phyloP scores from a whole-genome alignment of 2,113 vertebrate species.

The Zootoca vivipara region DNA sequence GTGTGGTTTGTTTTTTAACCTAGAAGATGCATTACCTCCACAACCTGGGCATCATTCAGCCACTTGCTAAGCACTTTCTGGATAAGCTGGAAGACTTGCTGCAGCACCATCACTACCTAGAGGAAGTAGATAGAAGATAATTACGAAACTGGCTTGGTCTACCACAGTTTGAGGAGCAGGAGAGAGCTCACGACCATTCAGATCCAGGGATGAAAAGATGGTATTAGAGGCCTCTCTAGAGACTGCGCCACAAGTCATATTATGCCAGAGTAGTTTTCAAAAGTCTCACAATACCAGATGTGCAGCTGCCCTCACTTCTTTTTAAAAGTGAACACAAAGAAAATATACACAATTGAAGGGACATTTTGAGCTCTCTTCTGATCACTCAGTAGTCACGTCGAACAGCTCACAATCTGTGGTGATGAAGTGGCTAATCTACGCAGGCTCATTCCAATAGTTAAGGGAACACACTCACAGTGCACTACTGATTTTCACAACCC shows the following conservation, averaged over 20 bases:
- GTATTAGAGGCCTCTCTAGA: not conserved
- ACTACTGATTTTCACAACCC: not conserved
- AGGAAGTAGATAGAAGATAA: conserved; percentile 27
- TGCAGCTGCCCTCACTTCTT: not conserved
- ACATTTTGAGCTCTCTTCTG: not conserved
- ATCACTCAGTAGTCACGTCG: not conserved
- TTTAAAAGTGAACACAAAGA: not conserved
- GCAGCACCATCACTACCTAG: conserved; percentile 96
- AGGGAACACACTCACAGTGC: not conserved
- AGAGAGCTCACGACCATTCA: not conserved
- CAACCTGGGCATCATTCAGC: conserved; percentile 97
- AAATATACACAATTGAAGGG: not conserved
- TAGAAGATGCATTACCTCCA: conserved; percentile 84
- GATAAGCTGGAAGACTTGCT: conserved; percentile 98
- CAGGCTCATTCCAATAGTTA: not conserved
- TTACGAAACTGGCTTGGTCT: not conserved
- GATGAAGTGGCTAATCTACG: not conserved
- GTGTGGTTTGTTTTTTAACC: not conserved
- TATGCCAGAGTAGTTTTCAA: not conserved
- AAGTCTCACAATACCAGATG: not conserved
- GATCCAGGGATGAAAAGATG: not conserved
- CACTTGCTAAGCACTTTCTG: conserved; percentile 98
- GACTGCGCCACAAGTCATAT: not conserved
- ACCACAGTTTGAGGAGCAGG: not conserved
- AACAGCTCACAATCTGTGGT: not conserved